Evolutionary conservation across 2,113 vertebrate species (phyloP).

Genomic region (Todiramphus saurophagus): DNA sequence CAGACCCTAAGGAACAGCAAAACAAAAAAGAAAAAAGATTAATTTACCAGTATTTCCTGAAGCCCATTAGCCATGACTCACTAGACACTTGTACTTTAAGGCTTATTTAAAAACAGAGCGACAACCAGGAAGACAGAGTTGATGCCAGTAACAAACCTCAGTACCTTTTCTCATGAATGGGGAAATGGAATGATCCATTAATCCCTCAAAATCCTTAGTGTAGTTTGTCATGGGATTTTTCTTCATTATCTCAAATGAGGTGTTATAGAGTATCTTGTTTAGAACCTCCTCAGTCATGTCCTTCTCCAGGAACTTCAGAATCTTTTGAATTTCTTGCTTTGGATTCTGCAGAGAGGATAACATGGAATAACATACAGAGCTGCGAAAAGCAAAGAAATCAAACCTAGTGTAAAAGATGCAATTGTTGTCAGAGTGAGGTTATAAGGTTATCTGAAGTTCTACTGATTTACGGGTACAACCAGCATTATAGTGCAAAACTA

Average conservation of each 20-base stretch:
- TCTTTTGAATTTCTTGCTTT: constrained; percentile 63
- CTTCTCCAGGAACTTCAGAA: constrained; percentile 67
- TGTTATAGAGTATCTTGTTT: constrained; percentile 56
- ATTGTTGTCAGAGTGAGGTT: not conserved
- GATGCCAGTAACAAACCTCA: not conserved
- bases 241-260: constrained; percentile 72
- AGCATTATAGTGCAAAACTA: not conserved
- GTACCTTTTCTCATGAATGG: constrained; percentile 76
- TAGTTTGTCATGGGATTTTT: constrained; percentile 71
- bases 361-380: not conserved
- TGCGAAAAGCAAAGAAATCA: not conserved
- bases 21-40: not conserved
- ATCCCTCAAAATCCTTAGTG: not conserved
- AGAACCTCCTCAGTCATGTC: constrained; percentile 26
- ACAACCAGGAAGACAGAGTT: not conserved
- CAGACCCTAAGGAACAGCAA: constrained; percentile 71
- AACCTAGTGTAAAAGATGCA: not conserved
- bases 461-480: not conserved
- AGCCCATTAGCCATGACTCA: not conserved
- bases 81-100: not conserved
- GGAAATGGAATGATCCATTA: constrained; percentile 56
- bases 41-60: not conserved
- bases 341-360: constrained; percentile 53
- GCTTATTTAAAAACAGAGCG: not conserved
- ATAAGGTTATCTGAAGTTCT: not conserved